Evolutionary conservation across 1,140 invertebrate species (phyloP).

Genomic region (Aphelenchoides besseyi): DNA sequence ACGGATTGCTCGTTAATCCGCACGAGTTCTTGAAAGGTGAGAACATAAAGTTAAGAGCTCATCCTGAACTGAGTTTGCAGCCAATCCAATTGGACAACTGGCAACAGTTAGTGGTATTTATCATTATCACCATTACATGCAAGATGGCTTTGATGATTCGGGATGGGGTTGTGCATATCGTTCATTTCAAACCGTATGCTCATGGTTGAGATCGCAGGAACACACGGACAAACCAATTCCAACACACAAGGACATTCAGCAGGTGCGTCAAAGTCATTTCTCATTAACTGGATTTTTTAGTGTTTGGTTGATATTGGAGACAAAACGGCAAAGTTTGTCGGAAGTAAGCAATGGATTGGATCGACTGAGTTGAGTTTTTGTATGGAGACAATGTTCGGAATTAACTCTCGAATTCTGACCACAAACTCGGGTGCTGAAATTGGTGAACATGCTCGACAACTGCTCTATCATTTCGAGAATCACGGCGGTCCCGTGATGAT

Average conservation of each 20-base stretch:
- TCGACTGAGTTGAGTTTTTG: constrained; percentile 93
- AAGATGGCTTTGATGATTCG: constrained; percentile 87
- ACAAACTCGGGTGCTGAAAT: constrained; percentile 81
- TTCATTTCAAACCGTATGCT: constrained; percentile 91
- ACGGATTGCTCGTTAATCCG: constrained; percentile 16
- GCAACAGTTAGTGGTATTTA: constrained; percentile 79
- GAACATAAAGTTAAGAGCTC: neutral
- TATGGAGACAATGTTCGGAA: constrained; percentile 73
- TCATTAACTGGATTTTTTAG: constrained; percentile 54
- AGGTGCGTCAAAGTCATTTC: constrained; percentile 66
- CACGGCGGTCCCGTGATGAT: constrained; percentile 98
- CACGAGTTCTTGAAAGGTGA: constrained; percentile 21
- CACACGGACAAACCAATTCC: constrained; percentile 80
- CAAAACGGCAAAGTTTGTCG: constrained; percentile 81
- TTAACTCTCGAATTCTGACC: constrained; percentile 76
- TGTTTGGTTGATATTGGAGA: constrained; percentile 88
- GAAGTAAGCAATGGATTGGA: constrained; percentile 92
- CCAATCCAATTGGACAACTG: constrained; percentile 64
- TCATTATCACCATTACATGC: constrained; percentile 93
- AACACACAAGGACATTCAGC: constrained; percentile 81
- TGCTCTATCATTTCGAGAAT: constrained; percentile 82
- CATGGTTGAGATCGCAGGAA: constrained; percentile 91
- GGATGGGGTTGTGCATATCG: constrained; percentile 99
- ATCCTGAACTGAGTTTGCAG: constrained; percentile 24
- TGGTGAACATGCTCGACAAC: constrained; percentile 73